A percentile compares a stretch with the other conserved stretches of the same genome.
Conservation (phyloP, 2,888 invertebrate genomes). For the Creontiades dilutus region DNA sequence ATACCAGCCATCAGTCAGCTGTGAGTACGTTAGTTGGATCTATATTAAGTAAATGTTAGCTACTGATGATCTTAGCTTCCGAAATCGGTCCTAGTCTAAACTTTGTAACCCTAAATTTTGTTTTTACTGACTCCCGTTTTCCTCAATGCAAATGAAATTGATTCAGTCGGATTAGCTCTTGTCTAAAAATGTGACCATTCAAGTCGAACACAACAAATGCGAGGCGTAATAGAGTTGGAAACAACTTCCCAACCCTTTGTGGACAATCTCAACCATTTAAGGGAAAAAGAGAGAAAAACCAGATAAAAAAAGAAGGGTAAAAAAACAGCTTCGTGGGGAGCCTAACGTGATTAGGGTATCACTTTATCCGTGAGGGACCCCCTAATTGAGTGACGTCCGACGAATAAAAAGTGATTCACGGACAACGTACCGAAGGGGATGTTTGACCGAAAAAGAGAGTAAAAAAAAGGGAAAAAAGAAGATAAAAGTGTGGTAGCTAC, state of each 20-base stretch:
- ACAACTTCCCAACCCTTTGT: background rate
- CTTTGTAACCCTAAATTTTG: too few species aligned
- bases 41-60: too few species aligned
- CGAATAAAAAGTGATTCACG: slow-evolving; percentile 31
- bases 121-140: too few species aligned
- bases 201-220: too few species aligned
- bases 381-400: slow-evolving; percentile 34
- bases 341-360: slow-evolving; percentile 32
- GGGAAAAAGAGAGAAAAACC: background rate
- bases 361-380: slow-evolving; percentile 36
- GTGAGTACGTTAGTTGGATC: too few species aligned
- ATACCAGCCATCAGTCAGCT: too few species aligned
- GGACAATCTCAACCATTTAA: background rate
- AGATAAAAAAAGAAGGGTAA: background rate
- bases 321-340: background rate
- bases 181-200: too few species aligned
- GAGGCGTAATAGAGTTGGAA: too few species aligned
- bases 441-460: background rate
- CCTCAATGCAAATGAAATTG: too few species aligned
- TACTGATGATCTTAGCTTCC: too few species aligned
- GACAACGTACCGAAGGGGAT: background rate
- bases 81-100: too few species aligned
- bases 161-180: too few species aligned
- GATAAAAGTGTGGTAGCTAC: background rate
- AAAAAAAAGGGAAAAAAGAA: background rate